Conservation (phyloP, 1,140 invertebrate genomes). For the Gryllus bimaculatus region DNA sequence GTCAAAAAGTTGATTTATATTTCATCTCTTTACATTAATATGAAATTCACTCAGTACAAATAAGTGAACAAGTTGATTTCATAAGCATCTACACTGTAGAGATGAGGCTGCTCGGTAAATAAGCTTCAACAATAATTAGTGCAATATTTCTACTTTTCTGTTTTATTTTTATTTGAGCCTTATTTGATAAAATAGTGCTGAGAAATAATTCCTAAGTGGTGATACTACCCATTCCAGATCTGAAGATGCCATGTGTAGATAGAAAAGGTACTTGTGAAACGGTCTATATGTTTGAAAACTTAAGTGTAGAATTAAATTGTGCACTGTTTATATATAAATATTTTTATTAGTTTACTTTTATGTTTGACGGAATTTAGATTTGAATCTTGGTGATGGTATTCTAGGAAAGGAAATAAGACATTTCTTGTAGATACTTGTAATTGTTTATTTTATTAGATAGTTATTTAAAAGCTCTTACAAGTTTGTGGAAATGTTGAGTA, state of each 20-base stretch:
- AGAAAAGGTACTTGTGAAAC: neutral
- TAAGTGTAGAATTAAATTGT: constrained; percentile 6
- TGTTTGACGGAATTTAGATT: neutral
- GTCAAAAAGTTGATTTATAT: too few species aligned
- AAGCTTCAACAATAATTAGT: neutral
- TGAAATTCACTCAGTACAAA: too few species aligned
- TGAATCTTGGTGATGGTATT: neutral
- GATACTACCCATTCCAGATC: constrained; percentile 3
- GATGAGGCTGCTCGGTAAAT: neutral
- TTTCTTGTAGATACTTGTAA: neutral
- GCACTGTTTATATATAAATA: constrained; percentile 6
- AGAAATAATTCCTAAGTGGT: neutral
- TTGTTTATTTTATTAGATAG: neutral
- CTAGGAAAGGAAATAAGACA: neutral
- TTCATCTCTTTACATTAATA: too few species aligned
- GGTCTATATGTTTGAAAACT: neutral
- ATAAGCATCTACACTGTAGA: neutral
- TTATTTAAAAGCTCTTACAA: neutral
- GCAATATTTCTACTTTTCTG: neutral
- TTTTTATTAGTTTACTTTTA: neutral
- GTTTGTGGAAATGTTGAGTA: neutral
- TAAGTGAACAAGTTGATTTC: too few species aligned
- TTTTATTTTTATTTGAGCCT: neutral
- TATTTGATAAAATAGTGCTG: neutral
- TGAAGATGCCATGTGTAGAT: constrained; percentile 4